Conservation (phyloP, 2,888 invertebrate species). For the Lasius fuliginosus region DNA sequence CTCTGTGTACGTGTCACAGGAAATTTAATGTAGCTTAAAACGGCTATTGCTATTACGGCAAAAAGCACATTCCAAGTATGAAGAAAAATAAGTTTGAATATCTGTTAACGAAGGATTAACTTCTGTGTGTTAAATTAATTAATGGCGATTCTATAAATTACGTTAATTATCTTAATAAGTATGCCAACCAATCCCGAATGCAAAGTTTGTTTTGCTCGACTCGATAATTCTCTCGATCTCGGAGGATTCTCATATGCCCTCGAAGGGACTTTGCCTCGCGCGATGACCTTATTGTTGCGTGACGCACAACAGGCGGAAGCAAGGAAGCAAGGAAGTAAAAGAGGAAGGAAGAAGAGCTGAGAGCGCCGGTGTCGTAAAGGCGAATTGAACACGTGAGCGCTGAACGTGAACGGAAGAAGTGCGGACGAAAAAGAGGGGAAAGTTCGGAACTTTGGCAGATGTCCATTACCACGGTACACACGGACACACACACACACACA, state of each 20-base stretch:
- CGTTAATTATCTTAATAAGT: neutral
- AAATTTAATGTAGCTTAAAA: neutral
- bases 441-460: slow-evolving; percentile 74
- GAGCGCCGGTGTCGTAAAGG: slow-evolving; percentile 67
- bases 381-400: slow-evolving; percentile 50
- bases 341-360: slow-evolving; percentile 67
- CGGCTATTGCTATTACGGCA: neutral
- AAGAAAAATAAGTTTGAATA: neutral
- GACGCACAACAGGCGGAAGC: slow-evolving; percentile 74
- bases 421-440: slow-evolving; percentile 69
- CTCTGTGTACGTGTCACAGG: neutral
- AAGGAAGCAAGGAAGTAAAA: slow-evolving; percentile 75
- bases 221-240: slow-evolving; percentile 7
- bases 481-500: slow-evolving; percentile 48
- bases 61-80: neutral
- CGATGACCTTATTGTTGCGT: slow-evolving; percentile 81
- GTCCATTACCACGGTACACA: slow-evolving; percentile 62
- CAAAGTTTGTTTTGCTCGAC: slow-evolving; percentile 21
- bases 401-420: slow-evolving; percentile 68
- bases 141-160: neutral
- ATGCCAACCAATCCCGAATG: neutral
- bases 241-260: neutral
- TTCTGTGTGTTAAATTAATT: neutral
- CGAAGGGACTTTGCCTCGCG: slow-evolving; percentile 49
- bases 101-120: neutral